Conservation (phyloP, 2,797 vertebrate species). For the Heteromormyrus szaboi region DNA sequence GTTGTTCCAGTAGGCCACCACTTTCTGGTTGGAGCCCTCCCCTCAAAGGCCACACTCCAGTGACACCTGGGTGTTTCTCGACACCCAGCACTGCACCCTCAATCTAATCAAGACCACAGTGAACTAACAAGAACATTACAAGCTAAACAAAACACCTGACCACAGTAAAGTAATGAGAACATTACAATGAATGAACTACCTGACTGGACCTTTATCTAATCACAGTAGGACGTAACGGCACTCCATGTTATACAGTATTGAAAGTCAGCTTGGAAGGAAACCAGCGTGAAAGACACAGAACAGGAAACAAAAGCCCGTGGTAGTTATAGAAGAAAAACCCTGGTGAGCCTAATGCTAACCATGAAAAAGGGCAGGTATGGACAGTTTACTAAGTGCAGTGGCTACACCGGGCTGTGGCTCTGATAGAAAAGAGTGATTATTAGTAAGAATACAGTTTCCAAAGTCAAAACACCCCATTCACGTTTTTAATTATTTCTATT, state of each 20-base stretch:
- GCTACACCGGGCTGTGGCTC: neutral
- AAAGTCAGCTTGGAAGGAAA: neutral
- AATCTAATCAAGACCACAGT: slow-evolving; percentile 65
- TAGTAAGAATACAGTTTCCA: neutral
- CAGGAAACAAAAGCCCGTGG: neutral
- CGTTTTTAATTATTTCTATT: neutral
- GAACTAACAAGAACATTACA: neutral
- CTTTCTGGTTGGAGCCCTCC: neutral
- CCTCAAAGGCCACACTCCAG: neutral
- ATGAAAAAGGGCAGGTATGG: neutral
- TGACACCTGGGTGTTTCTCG: slow-evolving; percentile 1
- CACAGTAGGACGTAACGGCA: neutral
- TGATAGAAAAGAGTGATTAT: neutral
- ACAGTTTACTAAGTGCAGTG: neutral
- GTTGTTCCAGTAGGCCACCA: neutral
- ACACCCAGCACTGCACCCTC: slow-evolving; percentile 34
- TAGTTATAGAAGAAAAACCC: neutral
- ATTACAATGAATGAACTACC: neutral
- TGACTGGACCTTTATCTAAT: neutral
- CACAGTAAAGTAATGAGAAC: neutral
- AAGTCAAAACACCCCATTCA: neutral
- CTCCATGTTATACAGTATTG: neutral
- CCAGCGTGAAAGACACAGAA: neutral
- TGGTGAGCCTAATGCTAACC: neutral
- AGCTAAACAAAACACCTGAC: neutral